Base-by-base conservation (phyloP, 2,888 invertebrate species). In the Pogonocherus hispidulus region DNA sequence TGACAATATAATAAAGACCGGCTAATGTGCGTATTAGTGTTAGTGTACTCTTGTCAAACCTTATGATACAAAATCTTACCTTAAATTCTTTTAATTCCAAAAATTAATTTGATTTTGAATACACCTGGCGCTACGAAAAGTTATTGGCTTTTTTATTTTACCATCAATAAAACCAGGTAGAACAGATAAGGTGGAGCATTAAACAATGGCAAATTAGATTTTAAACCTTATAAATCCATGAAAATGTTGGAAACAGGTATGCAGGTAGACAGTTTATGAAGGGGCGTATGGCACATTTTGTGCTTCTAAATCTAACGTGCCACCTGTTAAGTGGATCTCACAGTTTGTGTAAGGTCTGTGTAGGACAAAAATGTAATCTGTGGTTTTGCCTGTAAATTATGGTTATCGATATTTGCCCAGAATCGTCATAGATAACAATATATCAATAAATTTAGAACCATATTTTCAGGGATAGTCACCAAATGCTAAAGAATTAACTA, bases 271-370 rank as follows among this genome's bases (percentile, higher is more conserved):
- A 47, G 47, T 4, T 47, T 47, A 16, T n/a, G 27, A 47, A 16
- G 27, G 47, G 59, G 59, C 47, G 59, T 59, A 32, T 22, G 18
- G 6, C 27, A 19, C 19, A 47, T 59, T 59, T 59, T 23, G 47
- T 47, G 47, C 59, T 19, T n/a, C 47, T 59, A 59, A 59, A 59
- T 59, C 19, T 47, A 16, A 46, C 9, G 27, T 35, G 9, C 23
- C 59, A 59, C 47, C 59, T 59, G 59, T 59, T 59, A 35, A 27
- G 14, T 46, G 27, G 20, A n/a, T 41, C 5, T 41, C 11, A 16
- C 4, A 41, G n/a, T 14, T 41, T 14, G 4, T 27, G 8, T 27
- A 8, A 8, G 8, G 8, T 27, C n/a, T n/a, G n/a, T n/a, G n/a
- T n/a, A n/a, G n/a, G n/a, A n/a, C n/a, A n/a, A n/a, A n/a, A n/a